Evolutionary conservation across 2,113 vertebrate species (phyloP), one percentile per base, ranked within the genome.

Genomic region (Acrocephalus kingi): DNA sequence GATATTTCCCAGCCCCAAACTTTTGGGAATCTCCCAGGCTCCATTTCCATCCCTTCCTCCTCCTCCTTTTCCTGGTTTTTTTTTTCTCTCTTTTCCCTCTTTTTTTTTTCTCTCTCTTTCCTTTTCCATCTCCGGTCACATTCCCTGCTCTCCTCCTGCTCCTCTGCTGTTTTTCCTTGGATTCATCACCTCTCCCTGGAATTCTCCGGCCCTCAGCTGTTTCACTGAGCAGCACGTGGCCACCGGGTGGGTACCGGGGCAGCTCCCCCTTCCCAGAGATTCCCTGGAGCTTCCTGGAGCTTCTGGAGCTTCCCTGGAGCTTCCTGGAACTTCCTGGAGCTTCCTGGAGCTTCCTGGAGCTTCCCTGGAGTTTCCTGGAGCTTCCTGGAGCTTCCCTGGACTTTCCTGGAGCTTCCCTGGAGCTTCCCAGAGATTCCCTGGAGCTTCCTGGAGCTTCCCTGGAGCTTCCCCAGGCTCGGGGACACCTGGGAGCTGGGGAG

Each of bases 191-290:
- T 95, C 88, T n/a, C 90, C 35, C 35, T 35, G 35, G 35, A 35
- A 35, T 35, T 35, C 35, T 35, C 35, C 35, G 35, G 35, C 35
- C 35, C 35, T 35, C 35, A 98, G 98, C 96, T 98, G 98, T 98
- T 98, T 97, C 96, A 97, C 98, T 96, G 98, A 98, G 97, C 98
- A 98, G 97, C 98, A 98, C 96, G 51, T 97, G 94, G 67, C 97
- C 12, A 91, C 97, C 92, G 97, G 98, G 98, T 98, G 98, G 97
- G 98, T 98, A 98, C 97, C 72, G 68, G 93, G 2, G 11, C 84
- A 23, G 71, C 71, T 28, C 4, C 81, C 49, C 28, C 61, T 64
- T 23, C 37, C 74, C 35, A 35, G 35, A 35, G 35, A 35, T 35
- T 35, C 35, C 35, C 35, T 35, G 35, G 35, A 35, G 35, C 35